phyloP scores from a whole-genome alignment of 2,797 vertebrate genomes.

The Alca torda region DNA sequence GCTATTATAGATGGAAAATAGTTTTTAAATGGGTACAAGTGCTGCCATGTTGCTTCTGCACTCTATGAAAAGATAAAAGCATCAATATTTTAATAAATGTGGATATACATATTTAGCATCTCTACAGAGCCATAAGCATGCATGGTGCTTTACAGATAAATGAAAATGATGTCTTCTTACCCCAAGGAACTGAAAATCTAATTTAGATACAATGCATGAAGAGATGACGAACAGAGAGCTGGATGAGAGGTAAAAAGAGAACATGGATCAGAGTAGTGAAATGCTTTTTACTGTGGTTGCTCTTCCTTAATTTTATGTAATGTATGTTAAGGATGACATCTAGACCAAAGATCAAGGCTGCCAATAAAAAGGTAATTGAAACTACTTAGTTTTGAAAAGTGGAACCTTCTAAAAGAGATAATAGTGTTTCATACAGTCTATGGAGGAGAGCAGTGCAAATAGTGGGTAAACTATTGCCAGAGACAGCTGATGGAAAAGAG shows the following conservation, averaged over 20 bases:
- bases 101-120: slow-evolving; percentile 25
- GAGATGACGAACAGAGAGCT: background rate
- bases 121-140: background rate
- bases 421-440: background rate
- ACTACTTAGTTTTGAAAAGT: background rate
- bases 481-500: background rate
- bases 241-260: background rate
- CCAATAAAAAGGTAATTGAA: background rate
- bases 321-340: background rate
- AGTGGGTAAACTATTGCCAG: background rate
- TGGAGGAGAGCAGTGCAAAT: background rate
- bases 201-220: slow-evolving; percentile 46
- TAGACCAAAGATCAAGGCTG: background rate
- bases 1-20: background rate
- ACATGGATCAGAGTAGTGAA: background rate
- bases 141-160: slow-evolving; percentile 43
- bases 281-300: background rate
- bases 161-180: slow-evolving; percentile 38
- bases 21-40: background rate
- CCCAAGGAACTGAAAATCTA: slow-evolving; percentile 40
- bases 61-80: slow-evolving; percentile 19
- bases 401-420: background rate
- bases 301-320: slow-evolving; percentile 33
- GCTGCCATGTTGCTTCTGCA: slow-evolving; percentile 14
- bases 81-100: slow-evolving; percentile 38